Evolutionary conservation across 2,113 vertebrate species (phyloP).

Genomic region (Channa argus): DNA sequence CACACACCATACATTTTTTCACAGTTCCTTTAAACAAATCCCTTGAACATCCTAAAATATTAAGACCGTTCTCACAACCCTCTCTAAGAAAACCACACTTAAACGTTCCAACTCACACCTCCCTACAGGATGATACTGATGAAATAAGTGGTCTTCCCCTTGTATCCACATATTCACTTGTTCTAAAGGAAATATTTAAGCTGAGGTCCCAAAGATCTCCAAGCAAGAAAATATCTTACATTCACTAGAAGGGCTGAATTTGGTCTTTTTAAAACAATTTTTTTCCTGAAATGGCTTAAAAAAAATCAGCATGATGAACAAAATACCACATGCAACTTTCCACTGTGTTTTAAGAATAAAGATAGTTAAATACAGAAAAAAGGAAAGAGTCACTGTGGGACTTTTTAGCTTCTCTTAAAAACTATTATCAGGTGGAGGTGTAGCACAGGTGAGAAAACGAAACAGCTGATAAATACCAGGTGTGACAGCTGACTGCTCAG

Average conservation of each 20-base stretch:
- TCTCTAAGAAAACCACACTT: conserved; percentile 42
- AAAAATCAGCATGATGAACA: conserved; percentile 5
- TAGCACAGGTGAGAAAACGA: too few relatives aligned
- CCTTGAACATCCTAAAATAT: conserved; percentile 56
- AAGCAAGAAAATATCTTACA: not conserved
- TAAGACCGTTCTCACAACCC: conserved; percentile 50
- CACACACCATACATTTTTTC: conserved; percentile 1
- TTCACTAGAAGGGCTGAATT: not conserved
- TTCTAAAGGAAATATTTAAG: conserved; percentile 25
- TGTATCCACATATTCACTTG: conserved; percentile 18
- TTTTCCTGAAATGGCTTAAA: not conserved
- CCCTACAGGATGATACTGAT: conserved; percentile 15
- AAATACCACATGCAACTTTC: not conserved
- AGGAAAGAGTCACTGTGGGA: too few relatives aligned
- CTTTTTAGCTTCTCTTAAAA: too few relatives aligned
- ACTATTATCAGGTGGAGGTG: too few relatives aligned
- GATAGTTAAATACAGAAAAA: too few relatives aligned
- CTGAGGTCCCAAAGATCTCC: not conserved
- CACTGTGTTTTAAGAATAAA: not conserved
- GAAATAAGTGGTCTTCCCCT: conserved; percentile 31
- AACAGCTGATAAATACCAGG: too few relatives aligned
- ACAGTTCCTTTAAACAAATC: conserved; percentile 51
- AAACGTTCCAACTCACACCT: conserved; percentile 2
- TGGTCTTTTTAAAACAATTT: not conserved
- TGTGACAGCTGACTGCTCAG: too few relatives aligned